phyloP scores from a whole-genome alignment of 2,797 vertebrate species.

The Pipistrellus pipistrellus region DNA sequence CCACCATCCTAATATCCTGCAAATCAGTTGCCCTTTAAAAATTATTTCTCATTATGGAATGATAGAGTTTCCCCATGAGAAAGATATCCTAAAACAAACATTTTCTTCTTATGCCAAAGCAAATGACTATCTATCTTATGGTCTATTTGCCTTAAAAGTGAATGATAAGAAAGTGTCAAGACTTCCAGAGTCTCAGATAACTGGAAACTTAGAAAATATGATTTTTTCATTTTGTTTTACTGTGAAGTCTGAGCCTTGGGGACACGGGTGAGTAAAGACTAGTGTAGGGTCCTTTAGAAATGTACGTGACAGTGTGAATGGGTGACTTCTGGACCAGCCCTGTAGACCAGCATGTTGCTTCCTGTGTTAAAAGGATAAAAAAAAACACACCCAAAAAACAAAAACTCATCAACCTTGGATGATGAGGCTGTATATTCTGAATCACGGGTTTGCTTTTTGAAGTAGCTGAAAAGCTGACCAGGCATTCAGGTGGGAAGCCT shows the following conservation, averaged over 20 bases:
- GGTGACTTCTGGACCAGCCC: background rate
- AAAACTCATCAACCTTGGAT: background rate
- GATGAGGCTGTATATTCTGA: background rate
- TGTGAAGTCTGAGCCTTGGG: no score
- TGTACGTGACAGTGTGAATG: background rate
- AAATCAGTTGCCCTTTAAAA: conserved; percentile 42
- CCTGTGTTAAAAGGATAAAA: background rate
- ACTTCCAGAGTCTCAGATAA: background rate
- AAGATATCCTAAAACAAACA: conserved; percentile 55
- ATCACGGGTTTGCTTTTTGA: background rate
- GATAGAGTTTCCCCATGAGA: background rate
- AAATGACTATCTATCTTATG: background rate
- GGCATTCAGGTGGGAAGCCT: background rate
- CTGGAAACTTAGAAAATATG: background rate
- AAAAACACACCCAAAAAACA: background rate
- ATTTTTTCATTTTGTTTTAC: background rate
- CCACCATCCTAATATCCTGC: background rate
- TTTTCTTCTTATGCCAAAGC: conserved; percentile 16
- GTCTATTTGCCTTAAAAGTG: conserved; percentile 31
- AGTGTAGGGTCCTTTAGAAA: background rate
- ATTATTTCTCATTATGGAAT: conserved; percentile 48
- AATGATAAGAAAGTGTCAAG: background rate
- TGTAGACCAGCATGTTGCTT: background rate
- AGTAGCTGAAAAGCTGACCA: background rate
- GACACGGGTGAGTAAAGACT: background rate